Evolutionary conservation across 35 echinoderm and acorn worm species (phyloP).

Genomic region (Acanthaster planci): DNA sequence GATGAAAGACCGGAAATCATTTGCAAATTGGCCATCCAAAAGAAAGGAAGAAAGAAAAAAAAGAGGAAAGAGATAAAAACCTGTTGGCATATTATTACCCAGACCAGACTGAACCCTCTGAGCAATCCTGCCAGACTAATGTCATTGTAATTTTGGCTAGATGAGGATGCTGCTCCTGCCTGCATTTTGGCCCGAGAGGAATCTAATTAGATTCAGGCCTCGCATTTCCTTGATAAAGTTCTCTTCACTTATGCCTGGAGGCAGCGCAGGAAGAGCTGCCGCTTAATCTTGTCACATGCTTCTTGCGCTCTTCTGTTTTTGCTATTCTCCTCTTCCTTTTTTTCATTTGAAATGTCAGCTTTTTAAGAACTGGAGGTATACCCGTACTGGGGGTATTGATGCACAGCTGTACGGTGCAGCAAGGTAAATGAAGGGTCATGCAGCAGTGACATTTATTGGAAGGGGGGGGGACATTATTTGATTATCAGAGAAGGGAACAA

Average conservation of each 20-base stretch:
- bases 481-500: constrained; percentile 7
- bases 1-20: too few species aligned
- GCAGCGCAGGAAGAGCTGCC: background rate
- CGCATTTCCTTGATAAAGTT: background rate
- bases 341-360: background rate
- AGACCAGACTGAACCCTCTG: background rate
- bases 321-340: background rate
- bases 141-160: constrained; percentile 17
- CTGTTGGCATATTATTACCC: background rate
- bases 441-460: constrained; percentile 19
- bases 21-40: too few species aligned
- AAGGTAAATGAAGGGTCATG: constrained; percentile 9
- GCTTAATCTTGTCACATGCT: constrained; percentile 21
- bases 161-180: background rate
- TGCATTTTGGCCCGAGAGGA: background rate
- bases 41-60: too few species aligned
- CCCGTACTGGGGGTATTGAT: too few species aligned
- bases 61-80: too few species aligned
- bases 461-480: background rate
- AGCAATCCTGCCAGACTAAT: constrained; percentile 10
- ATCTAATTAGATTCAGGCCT: constrained; percentile 18
- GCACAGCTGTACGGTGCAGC: background rate
- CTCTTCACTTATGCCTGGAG: background rate
- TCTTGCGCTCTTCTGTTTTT: background rate
- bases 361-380: background rate